Percentiles rank a stretch among this genome's conserved stretches.
Conservation (phyloP, 2,113 vertebrate species). For the Gnathonemus echidnorhynchus region DNA sequence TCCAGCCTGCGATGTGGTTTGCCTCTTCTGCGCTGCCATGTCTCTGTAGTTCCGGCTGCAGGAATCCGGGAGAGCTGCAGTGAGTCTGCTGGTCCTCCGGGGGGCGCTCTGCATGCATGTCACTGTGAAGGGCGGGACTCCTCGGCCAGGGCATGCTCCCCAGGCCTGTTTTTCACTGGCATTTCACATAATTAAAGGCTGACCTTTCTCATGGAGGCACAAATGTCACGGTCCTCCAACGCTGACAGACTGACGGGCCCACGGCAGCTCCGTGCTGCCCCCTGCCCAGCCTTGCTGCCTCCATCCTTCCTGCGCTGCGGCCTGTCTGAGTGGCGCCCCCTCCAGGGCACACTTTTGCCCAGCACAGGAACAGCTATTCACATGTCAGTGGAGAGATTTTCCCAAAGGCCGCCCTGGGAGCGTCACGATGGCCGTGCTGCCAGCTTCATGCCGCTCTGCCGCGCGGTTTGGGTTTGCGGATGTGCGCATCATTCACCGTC, state of each 20-base stretch:
- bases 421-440: not conserved
- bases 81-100: not conserved
- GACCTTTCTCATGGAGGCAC: conserved; percentile 38
- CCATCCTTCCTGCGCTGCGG: not conserved
- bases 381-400: not conserved
- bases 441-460: not conserved
- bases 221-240: conserved; percentile 35
- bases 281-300: not conserved
- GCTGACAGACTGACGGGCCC: conserved; percentile 22
- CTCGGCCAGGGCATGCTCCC: conserved; percentile 28
- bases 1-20: not conserved
- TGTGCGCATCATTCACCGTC: not conserved
- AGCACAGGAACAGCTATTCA: not conserved
- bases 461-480: not conserved
- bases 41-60: not conserved
- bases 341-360: not conserved
- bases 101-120: not conserved
- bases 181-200: conserved; percentile 37
- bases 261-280: not conserved
- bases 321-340: not conserved
- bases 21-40: not conserved
- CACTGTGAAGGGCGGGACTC: not conserved
- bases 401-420: not conserved
- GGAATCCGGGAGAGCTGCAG: not conserved
- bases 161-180: conserved; percentile 11